These are phyloP conservation scores for Leucophenga varia DNA, from an alignment of 1,140 invertebrate species.

Conservation along the genomic window DNA sequence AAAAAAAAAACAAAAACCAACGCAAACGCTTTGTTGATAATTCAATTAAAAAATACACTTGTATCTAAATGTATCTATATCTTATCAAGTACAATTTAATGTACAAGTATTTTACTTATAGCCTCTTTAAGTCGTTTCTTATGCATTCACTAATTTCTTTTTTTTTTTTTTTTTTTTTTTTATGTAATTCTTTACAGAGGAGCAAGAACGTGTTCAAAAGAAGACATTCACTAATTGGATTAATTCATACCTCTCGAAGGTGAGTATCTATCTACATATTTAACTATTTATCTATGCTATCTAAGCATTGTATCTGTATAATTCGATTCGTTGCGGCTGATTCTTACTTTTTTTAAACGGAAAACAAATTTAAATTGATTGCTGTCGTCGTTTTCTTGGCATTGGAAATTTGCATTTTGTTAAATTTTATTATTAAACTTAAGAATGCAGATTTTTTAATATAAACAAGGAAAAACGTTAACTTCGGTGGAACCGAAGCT, in stretches of 20 bases:
- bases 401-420: too few relatives aligned
- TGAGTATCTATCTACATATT: conserved; percentile 62
- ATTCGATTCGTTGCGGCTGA: conserved; percentile 25
- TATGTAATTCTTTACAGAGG: conserved; percentile 92
- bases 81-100: conserved; percentile 1
- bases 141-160: conserved; percentile 9
- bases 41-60: conserved; percentile 46
- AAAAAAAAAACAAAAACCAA: too few relatives aligned
- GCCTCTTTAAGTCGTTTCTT: neutral
- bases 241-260: conserved; percentile 95
- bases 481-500: too few relatives aligned
- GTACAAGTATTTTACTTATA: neutral
- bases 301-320: too few relatives aligned
- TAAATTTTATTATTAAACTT: too few relatives aligned
- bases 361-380: too few relatives aligned
- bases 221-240: conserved; percentile 99
- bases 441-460: too few relatives aligned
- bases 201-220: conserved; percentile 98
- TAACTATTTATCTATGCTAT: conserved; percentile 7
- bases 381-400: too few relatives aligned
- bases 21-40: conserved; percentile 43
- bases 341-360: too few relatives aligned
- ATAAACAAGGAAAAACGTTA: too few relatives aligned
- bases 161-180: conserved; percentile 44
- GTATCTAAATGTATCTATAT: conserved; percentile 24